These are phyloP conservation scores for Aphelocoma californica DNA, from an alignment of 2,797 vertebrate species.

Conservation along the genomic window DNA sequence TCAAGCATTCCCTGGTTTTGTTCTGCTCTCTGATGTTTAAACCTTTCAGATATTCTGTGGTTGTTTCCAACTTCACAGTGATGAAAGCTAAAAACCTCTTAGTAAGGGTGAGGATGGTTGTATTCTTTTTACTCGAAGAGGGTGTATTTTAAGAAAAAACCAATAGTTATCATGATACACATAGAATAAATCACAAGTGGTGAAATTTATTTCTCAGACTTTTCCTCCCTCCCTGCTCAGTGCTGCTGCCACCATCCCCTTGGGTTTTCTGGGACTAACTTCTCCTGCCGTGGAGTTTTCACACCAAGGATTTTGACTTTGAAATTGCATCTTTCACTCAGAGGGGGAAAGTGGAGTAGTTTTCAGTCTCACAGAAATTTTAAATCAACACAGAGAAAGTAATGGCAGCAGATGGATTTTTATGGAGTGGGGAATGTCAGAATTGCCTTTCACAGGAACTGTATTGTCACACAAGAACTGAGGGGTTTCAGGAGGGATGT, in stretches of 20 bases:
- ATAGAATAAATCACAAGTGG: neutral
- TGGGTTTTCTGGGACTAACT: neutral
- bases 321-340: neutral
- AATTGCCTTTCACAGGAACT: neutral
- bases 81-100: neutral
- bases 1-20: neutral
- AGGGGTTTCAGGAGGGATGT: neutral
- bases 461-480: neutral
- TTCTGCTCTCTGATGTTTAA: neutral
- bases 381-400: neutral
- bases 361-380: neutral
- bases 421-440: neutral
- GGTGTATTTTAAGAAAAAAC: neutral
- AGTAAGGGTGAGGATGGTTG: neutral
- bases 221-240: neutral
- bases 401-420: neutral
- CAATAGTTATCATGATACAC: neutral
- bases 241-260: neutral
- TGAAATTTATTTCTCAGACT: neutral
- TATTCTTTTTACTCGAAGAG: neutral
- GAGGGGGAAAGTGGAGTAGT: neutral
- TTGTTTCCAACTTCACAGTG: neutral
- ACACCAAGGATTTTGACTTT: neutral
- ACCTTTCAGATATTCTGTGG: neutral
- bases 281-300: neutral